Conservation (phyloP, 2,797 vertebrate species). For the Serranus cabrilla region DNA sequence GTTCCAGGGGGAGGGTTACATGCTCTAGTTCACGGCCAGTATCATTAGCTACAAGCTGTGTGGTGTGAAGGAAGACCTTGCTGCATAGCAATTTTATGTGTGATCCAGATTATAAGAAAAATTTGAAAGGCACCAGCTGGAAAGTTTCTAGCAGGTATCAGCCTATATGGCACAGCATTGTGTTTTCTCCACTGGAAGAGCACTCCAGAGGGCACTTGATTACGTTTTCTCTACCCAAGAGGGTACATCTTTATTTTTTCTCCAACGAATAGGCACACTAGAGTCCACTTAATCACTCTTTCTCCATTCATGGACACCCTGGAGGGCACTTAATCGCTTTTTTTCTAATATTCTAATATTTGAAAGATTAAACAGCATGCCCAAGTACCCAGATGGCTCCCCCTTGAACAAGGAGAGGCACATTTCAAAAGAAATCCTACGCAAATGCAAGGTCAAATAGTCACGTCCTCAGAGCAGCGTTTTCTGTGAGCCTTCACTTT, state of each 20-base stretch:
- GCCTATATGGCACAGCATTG: too few species aligned
- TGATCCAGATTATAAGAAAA: neutral
- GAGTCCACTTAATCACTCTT: too few species aligned
- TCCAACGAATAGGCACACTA: too few species aligned
- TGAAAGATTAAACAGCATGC: constrained; percentile 56
- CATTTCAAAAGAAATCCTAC: constrained; percentile 47
- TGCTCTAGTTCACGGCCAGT: constrained; percentile 11
- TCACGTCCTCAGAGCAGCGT: constrained; percentile 5
- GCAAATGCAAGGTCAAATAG: constrained; percentile 45
- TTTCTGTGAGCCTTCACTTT: neutral
- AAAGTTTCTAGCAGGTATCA: too few species aligned
- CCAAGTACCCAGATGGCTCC: constrained; percentile 41
- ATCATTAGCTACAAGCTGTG: constrained; percentile 43
- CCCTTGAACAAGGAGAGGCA: neutral
- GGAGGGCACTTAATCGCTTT: too few species aligned
- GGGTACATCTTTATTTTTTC: too few species aligned
- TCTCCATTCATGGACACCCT: too few species aligned
- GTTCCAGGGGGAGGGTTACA: constrained; percentile 7
- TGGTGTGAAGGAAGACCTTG: constrained; percentile 10
- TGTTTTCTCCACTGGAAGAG: too few species aligned
- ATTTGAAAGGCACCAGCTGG: too few species aligned
- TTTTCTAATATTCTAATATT: neutral
- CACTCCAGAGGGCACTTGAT: too few species aligned
- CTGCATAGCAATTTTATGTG: neutral
- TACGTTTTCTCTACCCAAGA: too few species aligned